Evolutionary conservation across 2,113 vertebrate species (phyloP), one percentile per base, ranked within the genome.

Genomic region (Etia nguti): DNA sequence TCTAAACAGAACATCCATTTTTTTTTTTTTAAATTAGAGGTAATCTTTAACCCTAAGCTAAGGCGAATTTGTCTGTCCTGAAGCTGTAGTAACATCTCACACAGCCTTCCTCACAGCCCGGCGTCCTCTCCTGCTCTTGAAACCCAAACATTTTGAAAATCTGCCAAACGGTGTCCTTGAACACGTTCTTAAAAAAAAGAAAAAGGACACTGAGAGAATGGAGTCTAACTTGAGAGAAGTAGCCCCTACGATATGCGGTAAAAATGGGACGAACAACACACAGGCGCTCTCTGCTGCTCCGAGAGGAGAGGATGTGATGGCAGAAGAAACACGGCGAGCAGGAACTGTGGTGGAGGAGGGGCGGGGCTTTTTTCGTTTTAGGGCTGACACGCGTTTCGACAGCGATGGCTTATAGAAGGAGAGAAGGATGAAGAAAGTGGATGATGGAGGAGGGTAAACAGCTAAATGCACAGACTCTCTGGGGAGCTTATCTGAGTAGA

Each of bases 11-110:
- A 83, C 57, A 55, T 83, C 50, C 9, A 16, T 29, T 29, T 85
- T 62, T 24, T 79, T 46, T 54, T 46, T 81, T 60, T 81, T 13
- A 20, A 11, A 75, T 29, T 4, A 82, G 84, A 90, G 73, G 80
- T 88, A 75, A 91, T 89, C 68, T 60, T 85, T 52, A 55, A 89
- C 62, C 22, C 65, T 82, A 88, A 90, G 34, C 55, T 56, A 80
- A 88, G 85, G 85, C 36, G 6, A 84, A 12, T 43, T 80, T 55
- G 31, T 77, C 89, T 38, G 85, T 65, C 48, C 79, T 46, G 55
- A 79, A 60, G 13, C 29, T 29, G 50, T 57, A 75, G 57, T 12
- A 6, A 83, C 79, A 77, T 59, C 22, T 88, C 62, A 16, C 26
- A 50, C 83, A 79, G 77, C 62, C 22, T 38, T 82, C 38, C 22